These are phyloP conservation scores for Aplysina aerophoba DNA, from an alignment of 37 sponge, comb jelly and placozoan species.

Conservation along the genomic window DNA sequence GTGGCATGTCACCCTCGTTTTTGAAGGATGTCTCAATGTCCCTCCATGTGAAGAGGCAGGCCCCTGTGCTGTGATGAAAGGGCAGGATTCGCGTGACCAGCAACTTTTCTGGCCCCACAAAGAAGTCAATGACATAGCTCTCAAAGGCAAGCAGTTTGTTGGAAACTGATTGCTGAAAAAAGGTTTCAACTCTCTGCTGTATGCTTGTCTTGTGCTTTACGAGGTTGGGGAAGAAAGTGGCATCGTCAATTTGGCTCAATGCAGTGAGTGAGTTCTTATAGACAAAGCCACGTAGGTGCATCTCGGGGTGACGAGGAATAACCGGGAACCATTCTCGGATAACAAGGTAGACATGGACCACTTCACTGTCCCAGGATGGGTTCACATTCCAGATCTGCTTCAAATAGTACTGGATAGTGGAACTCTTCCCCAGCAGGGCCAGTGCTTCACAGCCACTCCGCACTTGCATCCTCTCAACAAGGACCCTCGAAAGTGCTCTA, in stretches of 20 bases:
- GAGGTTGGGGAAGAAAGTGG: conserved; percentile 60
- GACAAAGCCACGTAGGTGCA: conserved; percentile 78
- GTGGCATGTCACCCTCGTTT: not conserved
- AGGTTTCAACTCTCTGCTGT: conserved; percentile 39
- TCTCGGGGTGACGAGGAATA: conserved; percentile 54
- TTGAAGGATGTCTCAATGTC: conserved; percentile 35
- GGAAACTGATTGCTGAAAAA: conserved; percentile 55
- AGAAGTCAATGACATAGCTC: conserved; percentile 73
- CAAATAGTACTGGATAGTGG: conserved; percentile 6
- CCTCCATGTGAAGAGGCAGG: conserved; percentile 77
- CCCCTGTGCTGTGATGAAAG: conserved; percentile 55
- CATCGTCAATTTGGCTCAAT: conserved; percentile 62
- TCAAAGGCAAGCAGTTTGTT: conserved; percentile 39
- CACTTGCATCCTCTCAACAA: conserved; percentile 33
- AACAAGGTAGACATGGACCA: conserved; percentile 36
- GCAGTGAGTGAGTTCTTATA: conserved; percentile 67
- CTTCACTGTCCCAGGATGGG: conserved; percentile 47
- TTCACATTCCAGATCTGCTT: conserved; percentile 5
- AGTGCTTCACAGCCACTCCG: conserved; percentile 56
- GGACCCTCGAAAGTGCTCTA: conserved; percentile 52
- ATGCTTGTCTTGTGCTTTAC: conserved; percentile 54
- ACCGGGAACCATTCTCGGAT: conserved; percentile 43
- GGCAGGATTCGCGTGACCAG: conserved; percentile 49
- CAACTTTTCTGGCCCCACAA: conserved; percentile 63
- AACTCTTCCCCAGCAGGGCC: conserved; percentile 42